Evolutionary conservation across 2,888 invertebrate genomes (phyloP), one percentile per base, ranked within the genome.

Genomic region (Tipula unca): DNA sequence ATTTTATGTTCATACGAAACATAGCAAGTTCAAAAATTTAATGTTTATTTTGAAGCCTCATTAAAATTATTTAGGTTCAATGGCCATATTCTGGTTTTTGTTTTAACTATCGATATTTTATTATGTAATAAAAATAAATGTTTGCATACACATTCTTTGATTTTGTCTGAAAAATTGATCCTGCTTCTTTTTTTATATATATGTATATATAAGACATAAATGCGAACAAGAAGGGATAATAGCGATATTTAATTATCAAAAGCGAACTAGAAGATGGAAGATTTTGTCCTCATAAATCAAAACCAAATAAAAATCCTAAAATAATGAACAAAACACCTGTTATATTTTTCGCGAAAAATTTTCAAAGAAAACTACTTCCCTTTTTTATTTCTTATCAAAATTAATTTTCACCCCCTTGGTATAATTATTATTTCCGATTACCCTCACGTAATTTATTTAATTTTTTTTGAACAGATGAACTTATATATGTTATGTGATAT

Each of bases 391-490:
- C 8, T n/a, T 13, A 54, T 54, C 4, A 20, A 54, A 54, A 17
- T 20, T 13, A 69, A 25, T 69, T 69, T 69, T 69, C 69, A 69
- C 69, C 25, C 69, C 69, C 69, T 69, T 10, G 25, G 25, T 25
- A 69, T 69, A 69, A 69, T 69, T 25, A 69, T 69, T 69, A 69
- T 69, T 69, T 69, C 69, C 69, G 69, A 69, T 69, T 69, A 69
- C 69, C 69, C 69, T 69, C 69, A 69, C 69, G 25, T 69, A 69
- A 69, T 69, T 69, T 69, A 69, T 69, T 25, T 54, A 4, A 32
- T 1, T 54, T 54, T 69, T 69, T 69, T 69, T 1, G 25, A 69
- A 69, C 69, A 69, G 69, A 69, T 69, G 69, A 69, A 25, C 25
- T 69, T 69, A 8, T 69, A 69, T 69, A 13, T 69, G 25, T 69